Evolutionary conservation across 1,140 invertebrate genomes (phyloP).

Genomic region (Caenorhabditis brenneri): DNA sequence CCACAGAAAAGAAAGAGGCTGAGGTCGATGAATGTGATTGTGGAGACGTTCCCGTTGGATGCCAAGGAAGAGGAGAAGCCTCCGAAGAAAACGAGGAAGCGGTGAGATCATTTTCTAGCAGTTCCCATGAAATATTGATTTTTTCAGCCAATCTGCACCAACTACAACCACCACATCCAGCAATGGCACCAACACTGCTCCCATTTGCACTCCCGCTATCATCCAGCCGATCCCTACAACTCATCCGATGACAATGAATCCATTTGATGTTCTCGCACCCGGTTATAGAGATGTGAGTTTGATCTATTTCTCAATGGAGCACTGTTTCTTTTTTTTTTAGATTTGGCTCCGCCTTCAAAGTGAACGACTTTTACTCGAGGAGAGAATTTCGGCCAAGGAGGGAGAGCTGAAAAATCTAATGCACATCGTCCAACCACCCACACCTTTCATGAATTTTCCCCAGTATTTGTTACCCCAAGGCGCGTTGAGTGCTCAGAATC

Average conservation of each 20-base stretch:
- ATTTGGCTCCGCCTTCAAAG: constrained; percentile 27
- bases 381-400: not conserved
- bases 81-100: not conserved
- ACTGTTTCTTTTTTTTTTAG: not conserved
- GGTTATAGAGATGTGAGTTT: not conserved
- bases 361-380: not conserved
- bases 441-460: not conserved
- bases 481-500: not conserved
- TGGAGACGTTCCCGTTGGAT: not conserved
- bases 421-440: not conserved
- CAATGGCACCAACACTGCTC: not conserved
- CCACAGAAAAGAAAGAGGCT: not conserved
- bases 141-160: not conserved
- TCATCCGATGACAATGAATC: not conserved
- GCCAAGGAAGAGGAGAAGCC: not conserved
- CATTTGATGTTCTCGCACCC: not conserved
- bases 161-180: not conserved
- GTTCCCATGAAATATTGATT: too few relatives aligned
- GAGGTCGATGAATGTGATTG: constrained; percentile 18
- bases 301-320: not conserved
- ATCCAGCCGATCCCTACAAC: not conserved
- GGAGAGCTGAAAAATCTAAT: constrained; percentile 8
- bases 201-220: not conserved
- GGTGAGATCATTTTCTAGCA: not conserved
- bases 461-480: not conserved